Evolutionary conservation across 1,140 invertebrate genomes (phyloP), one percentile per base, ranked within the genome.

Genomic region (Cyclargus thomasi): DNA sequence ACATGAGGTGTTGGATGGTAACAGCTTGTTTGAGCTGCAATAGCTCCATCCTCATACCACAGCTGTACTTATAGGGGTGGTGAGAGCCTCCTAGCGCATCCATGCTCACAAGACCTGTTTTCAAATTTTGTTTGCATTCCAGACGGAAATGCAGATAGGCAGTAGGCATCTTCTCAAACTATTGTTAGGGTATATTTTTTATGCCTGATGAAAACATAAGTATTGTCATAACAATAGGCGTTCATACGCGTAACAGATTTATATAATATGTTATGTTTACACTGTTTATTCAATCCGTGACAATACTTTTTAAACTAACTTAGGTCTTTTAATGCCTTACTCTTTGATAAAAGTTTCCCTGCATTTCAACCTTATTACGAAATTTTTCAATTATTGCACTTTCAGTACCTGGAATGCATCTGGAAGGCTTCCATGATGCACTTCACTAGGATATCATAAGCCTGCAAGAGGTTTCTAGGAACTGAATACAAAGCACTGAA

Each of bases 401-500:
- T 47, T 8, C 39, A 47, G 14, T n/a, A n/a, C n/a, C 39, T 47
- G 39, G 6, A 47, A 47, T 47, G 39, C 39, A 47, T 47, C 39
- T 47, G 3, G 39, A 14, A 47, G 10, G 39, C 39, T 47, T 47
- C 14, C 39, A 16, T 47, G 39, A 47, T 47, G 39, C 39, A 47
- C 39, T 47, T 47, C 11, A 47, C 39, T 47, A 47, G 39, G 14
- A 0, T 1, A 47, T 14, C 39, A 47, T 47, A 47, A 47, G 14
- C 10, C 39, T 47, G 14, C 0, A 47, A 11, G 5, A 47, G 39
- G 39, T 47, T 11, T 47, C 11, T 1, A 47, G 39, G 39, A 47
- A 47, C 39, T 47, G 39, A 47, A 47, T 47, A 47, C 39, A 47
- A n/a, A 47, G 39, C 39, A 47, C 39, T 47, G 39, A 16, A 47